Evolutionary conservation across 1,140 invertebrate genomes (phyloP).

Genomic region (Polypedilum pembai): DNA sequence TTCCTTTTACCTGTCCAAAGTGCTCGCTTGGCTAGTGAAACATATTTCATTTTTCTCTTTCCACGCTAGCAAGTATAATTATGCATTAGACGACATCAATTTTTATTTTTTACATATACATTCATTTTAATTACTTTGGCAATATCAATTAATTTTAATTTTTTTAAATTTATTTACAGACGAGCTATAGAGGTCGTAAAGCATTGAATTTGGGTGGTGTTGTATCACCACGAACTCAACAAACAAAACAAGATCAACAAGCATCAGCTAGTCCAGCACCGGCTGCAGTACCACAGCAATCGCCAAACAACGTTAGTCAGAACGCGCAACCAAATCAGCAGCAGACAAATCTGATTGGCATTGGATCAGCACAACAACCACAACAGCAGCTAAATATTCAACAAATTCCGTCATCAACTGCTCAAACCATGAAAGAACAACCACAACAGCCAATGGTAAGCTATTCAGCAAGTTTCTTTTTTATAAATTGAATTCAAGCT

Average conservation of each 20-base stretch:
- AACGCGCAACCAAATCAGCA: slow-evolving; percentile 30
- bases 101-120: slow-evolving; percentile 4
- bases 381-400: slow-evolving; percentile 37
- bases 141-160: slow-evolving; percentile 21
- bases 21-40: background rate
- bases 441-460: slow-evolving; percentile 44
- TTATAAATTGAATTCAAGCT: no score
- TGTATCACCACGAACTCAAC: slow-evolving; percentile 38
- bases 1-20: background rate
- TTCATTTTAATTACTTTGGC: slow-evolving; percentile 23
- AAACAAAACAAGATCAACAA: slow-evolving; percentile 27
- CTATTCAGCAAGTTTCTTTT: background rate
- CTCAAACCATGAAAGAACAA: slow-evolving; percentile 44
- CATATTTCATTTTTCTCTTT: no score
- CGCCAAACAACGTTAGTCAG: slow-evolving; percentile 38
- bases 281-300: slow-evolving; percentile 41
- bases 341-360: slow-evolving; percentile 29
- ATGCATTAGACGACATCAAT: slow-evolving; percentile 24
- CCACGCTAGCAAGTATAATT: slow-evolving; percentile 22
- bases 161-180: slow-evolving; percentile 25
- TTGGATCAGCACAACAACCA: slow-evolving; percentile 35
- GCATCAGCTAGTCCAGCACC: slow-evolving; percentile 39
- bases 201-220: slow-evolving; percentile 33
- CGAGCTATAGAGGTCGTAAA: slow-evolving; percentile 30
- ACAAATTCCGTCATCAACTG: slow-evolving; percentile 42